Base-by-base conservation (phyloP, 2,888 invertebrate genomes). In the Portevinia maculata region DNA sequence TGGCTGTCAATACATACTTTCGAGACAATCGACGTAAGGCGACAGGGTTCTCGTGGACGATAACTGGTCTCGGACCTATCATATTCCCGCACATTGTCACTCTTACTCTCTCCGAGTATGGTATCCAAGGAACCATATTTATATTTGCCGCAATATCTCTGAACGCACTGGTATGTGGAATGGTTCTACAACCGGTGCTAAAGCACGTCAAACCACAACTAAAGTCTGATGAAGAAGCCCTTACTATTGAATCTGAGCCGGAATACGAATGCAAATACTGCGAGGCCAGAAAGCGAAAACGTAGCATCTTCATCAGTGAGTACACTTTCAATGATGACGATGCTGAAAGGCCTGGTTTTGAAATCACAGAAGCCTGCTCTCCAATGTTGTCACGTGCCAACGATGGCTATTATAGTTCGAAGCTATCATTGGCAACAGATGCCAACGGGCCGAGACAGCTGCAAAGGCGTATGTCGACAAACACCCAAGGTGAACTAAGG, bases 1-100 rank as follows among this genome's bases (percentile, higher is more conserved):
- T 95, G 60, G 95, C 95, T 0, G 89, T 95, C 48, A 95, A 95
- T 87, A 94, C 95, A 0, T 95, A 95, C 88, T 95, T 95, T 90
- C 94, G 93, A 87, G 91, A 92, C 60, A 92, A 92, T 85, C 92
- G 95, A 86, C 91, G 95, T 86, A 90, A 94, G 39, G 95, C 95
- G 3, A 94, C 95, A 0, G 94, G 95, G 5, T 90, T 94, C 55
- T 93, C 94, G 55, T 94, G 95, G 94, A 94, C 94, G 0, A 93
- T 93, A 1, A 95, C 95, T 0, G 95, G 94, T 0, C 88, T 95
- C 32, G 95, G 95, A 0, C 95, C 95, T 0, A 94, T 95, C 30
- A 86, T 95, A 57, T 94, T 95, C 92, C 95, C 95, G 0, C 92
- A 94, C 85, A 91, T 95, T 21, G 93, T 95, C 46, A 95, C 94